Base-by-base conservation (phyloP, 2,797 vertebrate species). In the Malurus splendens region DNA sequence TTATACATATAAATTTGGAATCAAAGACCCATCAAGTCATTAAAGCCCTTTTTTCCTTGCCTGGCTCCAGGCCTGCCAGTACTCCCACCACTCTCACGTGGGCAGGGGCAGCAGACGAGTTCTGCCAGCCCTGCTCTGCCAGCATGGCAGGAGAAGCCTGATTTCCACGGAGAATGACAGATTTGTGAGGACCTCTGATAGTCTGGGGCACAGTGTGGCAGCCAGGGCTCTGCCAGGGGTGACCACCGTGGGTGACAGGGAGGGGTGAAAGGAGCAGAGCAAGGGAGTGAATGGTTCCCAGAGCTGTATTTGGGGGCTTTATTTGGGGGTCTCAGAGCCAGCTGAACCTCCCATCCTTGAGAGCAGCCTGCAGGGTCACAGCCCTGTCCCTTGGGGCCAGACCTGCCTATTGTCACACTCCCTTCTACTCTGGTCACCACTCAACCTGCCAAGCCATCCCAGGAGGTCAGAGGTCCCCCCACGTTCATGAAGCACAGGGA, bases 31-130 rank as follows among this genome's bases (percentile, higher is more conserved):
- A 41, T n/a, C 23, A 38, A 84, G 24, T 42, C 27, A 86, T 86
- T 82, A 61, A 67, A 68, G 47, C 32, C 66, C 30, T 54, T 60
- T 55, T 66, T 87, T 65, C 45, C 67, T 47, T 25, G 17, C 39
- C 18, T 0, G 5, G 30, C 45, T 59, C 45, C 0, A 2, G 47
- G 22, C 24, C 59, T 78, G 77, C 6, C 0, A 3, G 61, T 52
- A 87, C 44, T 78, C 44, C 62, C 6, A 8, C 48, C 2, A 9
- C 70, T 85, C 82, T 62, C 54, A 36, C 1, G 3, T 14, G 32
- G 62, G 18, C 47, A 22, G 19, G 1, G 30, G 13, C 23, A 85
- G 77, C 28, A 65, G 44, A 38, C 0, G 4, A 33, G 6, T 24
- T 45, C 55, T 60, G 47, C 47, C 38, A 62, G 74, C 18, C 15